These are phyloP conservation scores for Adrianichthys oophorus DNA, from an alignment of 2,797 vertebrate species.

Conservation along the genomic window DNA sequence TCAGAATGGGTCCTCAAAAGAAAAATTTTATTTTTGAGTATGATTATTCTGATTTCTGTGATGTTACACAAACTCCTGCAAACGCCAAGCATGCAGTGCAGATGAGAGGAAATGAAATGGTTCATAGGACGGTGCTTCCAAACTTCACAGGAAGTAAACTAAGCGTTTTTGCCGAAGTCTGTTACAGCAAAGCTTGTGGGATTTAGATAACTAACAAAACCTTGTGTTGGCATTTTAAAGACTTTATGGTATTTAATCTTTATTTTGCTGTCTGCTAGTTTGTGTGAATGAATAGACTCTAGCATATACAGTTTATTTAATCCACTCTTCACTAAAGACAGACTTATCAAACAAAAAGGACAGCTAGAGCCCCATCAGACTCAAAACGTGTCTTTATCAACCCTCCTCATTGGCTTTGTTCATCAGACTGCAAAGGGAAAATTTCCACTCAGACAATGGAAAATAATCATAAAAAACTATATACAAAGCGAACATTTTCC, in stretches of 20 bases:
- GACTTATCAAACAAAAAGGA: constrained; percentile 61
- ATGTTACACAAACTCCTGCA: no score
- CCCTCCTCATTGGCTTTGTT: constrained; percentile 58
- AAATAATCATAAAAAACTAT: constrained; percentile 49
- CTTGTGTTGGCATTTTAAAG: constrained; percentile 51
- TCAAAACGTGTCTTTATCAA: constrained; percentile 64
- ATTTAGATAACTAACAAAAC: constrained; percentile 51
- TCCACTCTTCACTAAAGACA: constrained; percentile 52
- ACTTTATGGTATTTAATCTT: constrained; percentile 44
- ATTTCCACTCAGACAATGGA: constrained; percentile 62
- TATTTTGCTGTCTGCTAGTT: constrained; percentile 47
- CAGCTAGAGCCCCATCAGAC: constrained; percentile 60
- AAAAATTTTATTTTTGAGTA: no score
- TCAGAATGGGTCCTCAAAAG: no score
- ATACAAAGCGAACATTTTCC: constrained; percentile 62
- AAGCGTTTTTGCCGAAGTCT: constrained; percentile 19
- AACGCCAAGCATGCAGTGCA: no score
- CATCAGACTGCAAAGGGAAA: constrained; percentile 38
- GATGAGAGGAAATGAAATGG: constrained; percentile 6
- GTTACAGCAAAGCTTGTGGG: constrained; percentile 34
- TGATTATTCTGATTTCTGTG: no score
- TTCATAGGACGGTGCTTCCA: constrained; percentile 1
- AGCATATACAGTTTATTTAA: constrained; percentile 45
- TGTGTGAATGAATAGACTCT: constrained; percentile 45
- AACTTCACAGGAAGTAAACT: constrained; percentile 11